phyloP scores from a whole-genome alignment of 2,797 vertebrate species.

The Leptodactylus fallax region DNA sequence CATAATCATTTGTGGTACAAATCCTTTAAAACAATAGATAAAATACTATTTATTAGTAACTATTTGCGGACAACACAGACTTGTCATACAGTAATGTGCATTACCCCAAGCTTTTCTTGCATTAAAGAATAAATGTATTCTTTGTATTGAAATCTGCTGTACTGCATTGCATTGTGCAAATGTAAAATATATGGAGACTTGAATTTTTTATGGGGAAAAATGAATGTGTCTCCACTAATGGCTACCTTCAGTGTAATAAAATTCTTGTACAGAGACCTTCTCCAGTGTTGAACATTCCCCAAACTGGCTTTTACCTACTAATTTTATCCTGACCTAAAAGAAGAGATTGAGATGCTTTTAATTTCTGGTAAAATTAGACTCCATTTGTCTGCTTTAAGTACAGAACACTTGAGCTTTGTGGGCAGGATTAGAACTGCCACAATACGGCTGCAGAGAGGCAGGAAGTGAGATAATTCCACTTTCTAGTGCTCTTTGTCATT shows the following conservation, averaged over 20 bases:
- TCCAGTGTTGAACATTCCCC: slow-evolving; percentile 7
- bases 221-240: neutral
- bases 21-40: too few species aligned
- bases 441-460: slow-evolving; percentile 28
- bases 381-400: slow-evolving; percentile 37
- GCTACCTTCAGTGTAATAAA: neutral
- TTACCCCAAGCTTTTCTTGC: neutral
- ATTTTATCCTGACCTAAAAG: slow-evolving; percentile 14
- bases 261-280: neutral
- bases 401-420: slow-evolving; percentile 52
- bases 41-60: too few species aligned
- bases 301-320: slow-evolving; percentile 27
- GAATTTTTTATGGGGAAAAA: too few species aligned
- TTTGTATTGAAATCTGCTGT: neutral
- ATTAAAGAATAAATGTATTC: neutral
- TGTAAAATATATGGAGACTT: neutral
- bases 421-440: slow-evolving; percentile 42
- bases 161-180: neutral
- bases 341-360: neutral
- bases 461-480: slow-evolving; percentile 53
- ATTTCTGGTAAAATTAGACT: slow-evolving; percentile 42
- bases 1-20: too few species aligned
- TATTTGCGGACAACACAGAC: too few species aligned
- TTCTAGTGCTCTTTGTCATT: slow-evolving; percentile 39
- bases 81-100: too few species aligned